Evolutionary conservation across 2,888 invertebrate species (phyloP), one percentile per base, ranked within the genome.

Genomic region (Uropetala carovei): DNA sequence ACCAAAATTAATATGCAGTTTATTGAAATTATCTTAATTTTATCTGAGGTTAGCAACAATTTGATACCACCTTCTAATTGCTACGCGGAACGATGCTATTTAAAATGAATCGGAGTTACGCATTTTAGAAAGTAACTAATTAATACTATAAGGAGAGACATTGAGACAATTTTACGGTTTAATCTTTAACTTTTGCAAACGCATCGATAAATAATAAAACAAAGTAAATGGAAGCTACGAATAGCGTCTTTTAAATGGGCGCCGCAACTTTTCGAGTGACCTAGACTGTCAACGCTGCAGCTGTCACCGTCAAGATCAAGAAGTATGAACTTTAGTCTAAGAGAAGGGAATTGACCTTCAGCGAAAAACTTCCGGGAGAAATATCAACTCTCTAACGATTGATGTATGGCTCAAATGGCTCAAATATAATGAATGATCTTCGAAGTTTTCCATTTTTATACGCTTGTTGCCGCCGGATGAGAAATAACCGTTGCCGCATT

Each of bases 241-340:
- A 18, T 18, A 11, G 18, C 30, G 64, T 7, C 56, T 18, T 3
- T 22, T 9, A 83, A 59, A 56, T 64, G 11, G 30, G 60, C 22
- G 13, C 22, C 18, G 22, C 22, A 27, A 75, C 8, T 22, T 18
- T 75, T 18, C 27, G 5, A 75, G 27, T 75, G 27, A 13, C 14
- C 60, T 16, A 18, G 27, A 75, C 27, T 22, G 27, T n/a, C 60
- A 68, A 14, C 14, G 60, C 43, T 56, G 59, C 43, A 43, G 59
- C 89, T 89, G 30, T 89, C 64, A 68, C 14, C 64, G 18, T 18
- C 60, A n/a, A 60, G 64, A 27, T 22, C 43, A 43, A 43, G 13
- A 83, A 43, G 43, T 30, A 89, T 86, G 86, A 86, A 86, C 86
- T 86, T 86, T 86, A 60, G 60, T 86, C 86, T 22, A 30, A 22